Evolutionary conservation across 2,113 vertebrate genomes (phyloP).

Genomic region (Balaeniceps rex): DNA sequence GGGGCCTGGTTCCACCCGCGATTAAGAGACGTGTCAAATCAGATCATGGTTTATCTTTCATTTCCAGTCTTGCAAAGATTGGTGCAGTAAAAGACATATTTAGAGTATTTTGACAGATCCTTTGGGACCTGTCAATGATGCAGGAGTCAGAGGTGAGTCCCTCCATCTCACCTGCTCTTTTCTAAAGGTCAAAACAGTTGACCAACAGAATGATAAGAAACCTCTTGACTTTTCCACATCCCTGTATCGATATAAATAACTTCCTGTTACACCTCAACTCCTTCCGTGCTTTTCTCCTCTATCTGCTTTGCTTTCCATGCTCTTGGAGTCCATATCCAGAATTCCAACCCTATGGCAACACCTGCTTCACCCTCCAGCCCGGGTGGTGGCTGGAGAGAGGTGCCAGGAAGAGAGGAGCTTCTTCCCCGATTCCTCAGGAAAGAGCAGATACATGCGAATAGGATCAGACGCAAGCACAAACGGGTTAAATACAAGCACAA

Average conservation of each 20-base stretch:
- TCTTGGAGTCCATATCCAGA: not conserved
- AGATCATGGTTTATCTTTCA: not conserved
- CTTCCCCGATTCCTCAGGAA: not conserved
- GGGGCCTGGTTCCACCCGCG: not conserved
- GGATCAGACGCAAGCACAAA: not conserved
- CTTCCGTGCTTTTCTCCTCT: not conserved
- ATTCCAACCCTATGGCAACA: not conserved
- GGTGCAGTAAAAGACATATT: accelerated
- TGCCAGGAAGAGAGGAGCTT: not conserved
- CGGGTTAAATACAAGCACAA: not conserved
- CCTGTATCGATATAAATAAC: accelerated
- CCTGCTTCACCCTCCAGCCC: not conserved
- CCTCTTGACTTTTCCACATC: not conserved
- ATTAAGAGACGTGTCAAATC: constrained; percentile 35
- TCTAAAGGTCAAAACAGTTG: not conserved
- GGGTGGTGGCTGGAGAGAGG: not conserved
- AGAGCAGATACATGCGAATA: not conserved
- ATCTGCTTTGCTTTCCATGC: not conserved
- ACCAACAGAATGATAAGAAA: not conserved
- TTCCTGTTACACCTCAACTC: not conserved
- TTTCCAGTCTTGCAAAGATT: not conserved
- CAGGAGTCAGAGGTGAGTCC: not conserved
- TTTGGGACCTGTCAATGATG: not conserved
- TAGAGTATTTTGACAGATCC: not conserved
- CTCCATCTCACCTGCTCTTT: not conserved